Conservation (phyloP, 2,113 vertebrate species). For the Ptilonorhynchus violaceus region DNA sequence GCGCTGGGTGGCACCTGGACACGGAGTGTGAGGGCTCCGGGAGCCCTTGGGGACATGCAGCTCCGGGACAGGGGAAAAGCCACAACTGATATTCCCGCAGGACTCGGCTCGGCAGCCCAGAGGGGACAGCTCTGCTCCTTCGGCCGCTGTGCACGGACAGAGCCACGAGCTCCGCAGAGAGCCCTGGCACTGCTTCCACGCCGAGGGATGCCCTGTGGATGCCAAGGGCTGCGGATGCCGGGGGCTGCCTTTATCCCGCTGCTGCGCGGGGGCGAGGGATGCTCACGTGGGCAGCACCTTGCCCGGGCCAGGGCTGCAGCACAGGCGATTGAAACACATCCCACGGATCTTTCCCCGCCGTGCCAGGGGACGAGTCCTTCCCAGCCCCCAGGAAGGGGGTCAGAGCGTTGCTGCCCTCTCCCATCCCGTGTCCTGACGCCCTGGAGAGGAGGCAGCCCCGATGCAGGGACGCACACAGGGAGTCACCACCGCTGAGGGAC, state of each 20-base stretch:
- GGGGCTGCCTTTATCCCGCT: background rate
- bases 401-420: background rate
- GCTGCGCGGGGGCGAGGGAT: background rate
- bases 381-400: background rate
- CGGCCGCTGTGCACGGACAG: background rate
- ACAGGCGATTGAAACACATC: background rate
- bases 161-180: background rate
- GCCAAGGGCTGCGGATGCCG: background rate
- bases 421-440: fast-evolving
- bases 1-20: background rate
- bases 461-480: fast-evolving
- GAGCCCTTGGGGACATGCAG: background rate
- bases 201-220: background rate
- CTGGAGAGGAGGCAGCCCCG: background rate
- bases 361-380: fast-evolving
- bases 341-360: fast-evolving
- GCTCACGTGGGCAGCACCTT: fast-evolving
- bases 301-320: background rate
- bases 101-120: background rate
- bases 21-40: background rate
- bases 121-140: background rate
- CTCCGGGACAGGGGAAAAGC: background rate
- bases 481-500: background rate
- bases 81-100: background rate
- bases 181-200: fast-evolving